Percentiles rank a stretch among this genome's conserved stretches.
Conservation (phyloP, 2,113 vertebrate species). For the Nothocercus nigrocapillus region DNA sequence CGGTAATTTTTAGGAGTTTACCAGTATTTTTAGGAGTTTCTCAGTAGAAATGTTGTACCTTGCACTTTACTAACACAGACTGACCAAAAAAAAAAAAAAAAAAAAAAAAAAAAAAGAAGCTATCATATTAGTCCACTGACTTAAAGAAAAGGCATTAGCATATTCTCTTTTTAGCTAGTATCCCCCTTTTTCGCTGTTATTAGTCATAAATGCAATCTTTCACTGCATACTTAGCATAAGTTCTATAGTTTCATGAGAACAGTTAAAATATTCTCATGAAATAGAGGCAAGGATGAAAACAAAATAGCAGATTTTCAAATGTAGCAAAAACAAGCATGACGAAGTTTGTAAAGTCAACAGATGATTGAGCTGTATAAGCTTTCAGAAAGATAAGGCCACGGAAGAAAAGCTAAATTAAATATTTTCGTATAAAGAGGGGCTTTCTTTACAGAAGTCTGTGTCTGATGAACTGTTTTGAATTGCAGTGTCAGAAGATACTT, state of each 20-base stretch:
- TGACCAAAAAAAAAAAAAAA: not conserved
- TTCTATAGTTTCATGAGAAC: not conserved
- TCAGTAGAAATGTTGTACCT: not conserved
- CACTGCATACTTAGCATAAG: not conserved
- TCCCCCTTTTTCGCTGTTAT: not conserved
- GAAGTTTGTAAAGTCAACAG: not conserved
- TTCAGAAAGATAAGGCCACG: not conserved
- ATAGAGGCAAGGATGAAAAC: not conserved
- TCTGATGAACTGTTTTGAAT: not conserved
- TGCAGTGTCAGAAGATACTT: conserved; percentile 40
- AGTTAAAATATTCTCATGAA: conserved; percentile 6
- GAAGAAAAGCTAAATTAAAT: conserved; percentile 1
- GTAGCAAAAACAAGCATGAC: not conserved
- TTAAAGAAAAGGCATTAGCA: not conserved
- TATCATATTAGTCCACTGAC: not conserved
- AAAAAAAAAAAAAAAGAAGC: too few relatives aligned
- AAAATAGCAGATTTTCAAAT: not conserved
- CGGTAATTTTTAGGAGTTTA: not conserved
- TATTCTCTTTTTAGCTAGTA: not conserved
- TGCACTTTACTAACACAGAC: not conserved
- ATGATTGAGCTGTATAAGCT: not conserved
- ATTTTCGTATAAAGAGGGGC: not conserved
- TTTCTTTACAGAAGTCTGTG: not conserved
- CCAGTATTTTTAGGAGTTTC: not conserved
- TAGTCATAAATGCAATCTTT: not conserved